Conservation (phyloP, 1,140 invertebrate genomes). For the Brevipalpus yothersi region DNA sequence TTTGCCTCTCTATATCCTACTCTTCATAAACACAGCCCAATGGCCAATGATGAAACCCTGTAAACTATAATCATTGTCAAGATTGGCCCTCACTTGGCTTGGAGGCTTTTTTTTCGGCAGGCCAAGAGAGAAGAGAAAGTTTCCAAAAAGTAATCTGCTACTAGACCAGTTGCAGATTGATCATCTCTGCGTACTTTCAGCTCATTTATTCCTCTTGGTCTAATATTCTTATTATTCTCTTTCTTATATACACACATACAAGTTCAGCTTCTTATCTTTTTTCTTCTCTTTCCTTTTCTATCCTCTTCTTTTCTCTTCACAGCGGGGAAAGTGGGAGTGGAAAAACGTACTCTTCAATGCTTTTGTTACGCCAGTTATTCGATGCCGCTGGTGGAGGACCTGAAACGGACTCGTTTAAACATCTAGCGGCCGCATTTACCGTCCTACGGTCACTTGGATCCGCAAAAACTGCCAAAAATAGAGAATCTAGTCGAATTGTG, state of each 20-base stretch:
- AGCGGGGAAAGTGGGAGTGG: slow-evolving; percentile 74
- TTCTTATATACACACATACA: not conserved
- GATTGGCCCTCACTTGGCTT: not conserved
- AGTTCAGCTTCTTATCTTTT: not conserved
- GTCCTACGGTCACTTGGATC: slow-evolving; percentile 69
- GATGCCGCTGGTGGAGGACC: slow-evolving; percentile 74
- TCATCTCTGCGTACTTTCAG: no score
- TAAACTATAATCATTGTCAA: not conserved
- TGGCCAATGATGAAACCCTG: no score
- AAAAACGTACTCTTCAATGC: slow-evolving; percentile 78
- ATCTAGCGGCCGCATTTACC: slow-evolving; percentile 75
- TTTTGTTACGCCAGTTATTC: slow-evolving; percentile 64
- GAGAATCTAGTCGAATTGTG: slow-evolving; percentile 79
- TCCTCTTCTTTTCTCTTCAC: slow-evolving; percentile 3
- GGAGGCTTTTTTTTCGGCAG: no score
- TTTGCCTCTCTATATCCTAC: no score
- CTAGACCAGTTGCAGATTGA: no score
- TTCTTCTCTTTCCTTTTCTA: not conserved
- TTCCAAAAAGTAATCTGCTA: no score
- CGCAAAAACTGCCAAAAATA: slow-evolving; percentile 64
- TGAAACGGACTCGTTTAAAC: slow-evolving; percentile 87
- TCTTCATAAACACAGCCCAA: no score
- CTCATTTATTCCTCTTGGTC: no score
- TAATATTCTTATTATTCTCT: not conserved
- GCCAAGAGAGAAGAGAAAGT: no score